Conservation (phyloP, 2,797 vertebrate species). For the Eptatretus atami region DNA sequence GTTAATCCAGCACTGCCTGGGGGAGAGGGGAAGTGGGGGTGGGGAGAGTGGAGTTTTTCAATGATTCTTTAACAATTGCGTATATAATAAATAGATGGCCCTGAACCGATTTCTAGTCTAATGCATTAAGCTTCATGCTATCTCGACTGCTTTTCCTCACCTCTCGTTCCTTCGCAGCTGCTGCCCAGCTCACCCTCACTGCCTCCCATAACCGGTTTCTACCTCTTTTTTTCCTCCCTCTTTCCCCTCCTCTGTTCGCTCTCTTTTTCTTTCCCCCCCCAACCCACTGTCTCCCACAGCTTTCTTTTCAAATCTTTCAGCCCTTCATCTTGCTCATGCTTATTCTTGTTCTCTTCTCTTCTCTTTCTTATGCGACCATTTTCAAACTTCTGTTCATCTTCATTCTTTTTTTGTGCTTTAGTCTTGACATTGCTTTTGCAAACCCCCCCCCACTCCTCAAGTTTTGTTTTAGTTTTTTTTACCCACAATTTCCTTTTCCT, state of each 20-base stretch:
- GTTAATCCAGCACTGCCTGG: too few relatives aligned
- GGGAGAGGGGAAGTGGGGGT: too few relatives aligned
- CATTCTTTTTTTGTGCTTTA: slow-evolving; percentile 55
- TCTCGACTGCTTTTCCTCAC: too few relatives aligned
- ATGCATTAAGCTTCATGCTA: too few relatives aligned
- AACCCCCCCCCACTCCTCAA: slow-evolving; percentile 15
- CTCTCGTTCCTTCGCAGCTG: too few relatives aligned
- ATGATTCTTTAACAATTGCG: too few relatives aligned
- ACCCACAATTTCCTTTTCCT: slow-evolving; percentile 21
- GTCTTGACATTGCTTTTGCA: slow-evolving; percentile 12
- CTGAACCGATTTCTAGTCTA: too few relatives aligned
- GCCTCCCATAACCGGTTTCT: slow-evolving; percentile 3
- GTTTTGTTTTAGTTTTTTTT: slow-evolving; percentile 30
- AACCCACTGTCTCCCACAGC: slow-evolving; percentile 26
- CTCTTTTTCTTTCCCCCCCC: neutral
- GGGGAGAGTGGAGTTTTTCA: too few relatives aligned
- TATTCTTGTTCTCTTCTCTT: slow-evolving; percentile 49
- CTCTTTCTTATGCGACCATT: slow-evolving; percentile 43
- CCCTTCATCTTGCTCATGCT: slow-evolving; percentile 55
- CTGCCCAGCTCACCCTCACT: neutral
- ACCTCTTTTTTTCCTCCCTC: slow-evolving; percentile 1
- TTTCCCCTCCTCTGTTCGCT: neutral
- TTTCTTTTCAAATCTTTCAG: slow-evolving; percentile 58
- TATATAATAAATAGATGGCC: too few relatives aligned
- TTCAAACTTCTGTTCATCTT: slow-evolving; percentile 69